Percentiles rank a stretch among this genome's conserved stretches.
phyloP scores from a whole-genome alignment of 1,140 invertebrate species.

The Bemisia tabaci region DNA sequence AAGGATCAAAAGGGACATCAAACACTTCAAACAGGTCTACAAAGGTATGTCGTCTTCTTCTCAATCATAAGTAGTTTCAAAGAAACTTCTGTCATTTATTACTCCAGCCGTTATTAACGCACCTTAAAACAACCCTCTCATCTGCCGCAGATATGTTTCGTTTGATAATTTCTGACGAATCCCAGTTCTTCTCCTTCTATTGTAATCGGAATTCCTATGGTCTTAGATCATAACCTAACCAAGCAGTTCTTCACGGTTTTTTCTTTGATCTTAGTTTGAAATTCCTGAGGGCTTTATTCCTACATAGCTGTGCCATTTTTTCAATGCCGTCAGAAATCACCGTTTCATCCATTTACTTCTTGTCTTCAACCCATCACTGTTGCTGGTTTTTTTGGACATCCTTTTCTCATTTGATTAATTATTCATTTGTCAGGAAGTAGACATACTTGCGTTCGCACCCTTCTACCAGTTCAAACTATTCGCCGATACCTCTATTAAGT shows the following conservation, averaged over 20 bases:
- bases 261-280: not conserved
- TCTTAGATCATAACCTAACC: not conserved
- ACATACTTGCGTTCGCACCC: too few relatives aligned
- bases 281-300: not conserved
- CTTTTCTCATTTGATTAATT: too few relatives aligned
- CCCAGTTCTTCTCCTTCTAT: not conserved
- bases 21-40: not conserved
- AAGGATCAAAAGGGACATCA: not conserved
- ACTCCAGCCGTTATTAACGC: not conserved
- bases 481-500: too few relatives aligned
- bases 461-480: too few relatives aligned
- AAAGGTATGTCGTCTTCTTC: not conserved
- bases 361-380: not conserved
- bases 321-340: not conserved
- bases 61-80: not conserved
- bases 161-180: not conserved
- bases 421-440: too few relatives aligned
- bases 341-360: not conserved
- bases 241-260: not conserved
- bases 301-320: not conserved
- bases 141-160: not conserved
- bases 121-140: not conserved
- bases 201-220: not conserved
- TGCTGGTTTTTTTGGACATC: not conserved
- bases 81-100: not conserved